Conservation (phyloP, 35 echinoderm and acorn worm species). For the Antedon bifida region DNA sequence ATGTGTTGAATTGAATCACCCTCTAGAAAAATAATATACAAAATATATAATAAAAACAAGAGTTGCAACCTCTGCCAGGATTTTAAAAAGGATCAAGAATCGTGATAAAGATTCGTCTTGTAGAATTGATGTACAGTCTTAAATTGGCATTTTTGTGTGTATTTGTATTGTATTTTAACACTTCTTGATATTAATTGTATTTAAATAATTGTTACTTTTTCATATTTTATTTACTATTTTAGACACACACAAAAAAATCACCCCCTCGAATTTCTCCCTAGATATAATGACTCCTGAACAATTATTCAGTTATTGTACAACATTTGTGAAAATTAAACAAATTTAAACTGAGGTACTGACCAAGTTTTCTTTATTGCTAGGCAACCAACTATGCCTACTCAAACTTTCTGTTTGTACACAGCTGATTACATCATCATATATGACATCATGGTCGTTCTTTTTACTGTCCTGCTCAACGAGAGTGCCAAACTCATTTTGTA, state of each 20-base stretch:
- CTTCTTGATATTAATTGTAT: no score
- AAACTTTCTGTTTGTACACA: slow-evolving; percentile 73
- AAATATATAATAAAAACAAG: not conserved
- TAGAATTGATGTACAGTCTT: not conserved
- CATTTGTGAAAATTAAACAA: no score
- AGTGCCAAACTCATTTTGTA: slow-evolving; percentile 64
- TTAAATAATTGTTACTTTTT: no score
- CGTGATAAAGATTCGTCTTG: no score
- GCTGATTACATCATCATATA: slow-evolving; percentile 76
- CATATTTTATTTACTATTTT: no score
- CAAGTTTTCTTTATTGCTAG: slow-evolving; percentile 60
- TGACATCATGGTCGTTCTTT: slow-evolving; percentile 62
- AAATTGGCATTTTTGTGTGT: not conserved
- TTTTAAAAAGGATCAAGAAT: no score
- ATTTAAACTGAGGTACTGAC: no score
- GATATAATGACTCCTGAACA: no score
- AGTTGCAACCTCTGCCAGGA: not conserved
- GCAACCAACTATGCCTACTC: slow-evolving; percentile 76
- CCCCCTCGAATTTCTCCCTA: no score
- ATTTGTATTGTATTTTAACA: no score
- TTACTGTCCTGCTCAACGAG: slow-evolving; percentile 70
- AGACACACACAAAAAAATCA: no score
- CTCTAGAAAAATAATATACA: slow-evolving; percentile 29
- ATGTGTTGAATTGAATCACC: slow-evolving; percentile 76
- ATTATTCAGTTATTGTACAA: no score